Conservation (phyloP, 1,140 invertebrate species). For the Trichonephila clavipes region DNA sequence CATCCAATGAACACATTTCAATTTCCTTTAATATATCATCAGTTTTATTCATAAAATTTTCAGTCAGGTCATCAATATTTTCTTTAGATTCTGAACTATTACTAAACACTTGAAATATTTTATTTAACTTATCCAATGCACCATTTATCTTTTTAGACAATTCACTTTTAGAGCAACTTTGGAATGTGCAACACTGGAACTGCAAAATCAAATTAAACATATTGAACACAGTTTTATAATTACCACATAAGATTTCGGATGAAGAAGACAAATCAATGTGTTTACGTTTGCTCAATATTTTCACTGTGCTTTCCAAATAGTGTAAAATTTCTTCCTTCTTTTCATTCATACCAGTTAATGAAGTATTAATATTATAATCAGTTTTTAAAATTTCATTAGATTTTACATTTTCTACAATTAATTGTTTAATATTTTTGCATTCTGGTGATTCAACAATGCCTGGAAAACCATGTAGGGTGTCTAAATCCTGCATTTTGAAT, state of each 20-base stretch:
- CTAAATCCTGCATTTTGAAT: no score
- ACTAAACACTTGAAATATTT: constrained; percentile 3
- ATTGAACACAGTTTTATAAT: neutral
- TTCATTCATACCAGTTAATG: neutral
- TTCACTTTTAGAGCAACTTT: neutral
- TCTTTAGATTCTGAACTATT: neutral
- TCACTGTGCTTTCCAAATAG: constrained; percentile 21
- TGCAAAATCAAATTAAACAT: constrained; percentile 39
- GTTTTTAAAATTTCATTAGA: neutral
- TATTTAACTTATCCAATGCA: neutral
- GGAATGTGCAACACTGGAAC: neutral
- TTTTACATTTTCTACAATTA: neutral
- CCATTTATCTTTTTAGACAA: neutral
- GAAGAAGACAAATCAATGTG: neutral
- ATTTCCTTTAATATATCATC: constrained; percentile 36
- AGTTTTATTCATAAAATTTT: constrained; percentile 36
- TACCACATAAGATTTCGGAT: neutral
- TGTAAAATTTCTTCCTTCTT: neutral
- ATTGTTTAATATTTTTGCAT: neutral
- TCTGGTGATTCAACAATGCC: neutral
- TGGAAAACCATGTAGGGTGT: neutral
- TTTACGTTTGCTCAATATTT: constrained; percentile 12
- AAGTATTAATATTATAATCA: neutral
- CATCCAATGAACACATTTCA: constrained; percentile 16
- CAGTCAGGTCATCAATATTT: neutral